A percentile compares a stretch with the other conserved stretches of the same genome.
Conservation (phyloP, 2,113 vertebrate species). For the Apodemus sylvaticus region DNA sequence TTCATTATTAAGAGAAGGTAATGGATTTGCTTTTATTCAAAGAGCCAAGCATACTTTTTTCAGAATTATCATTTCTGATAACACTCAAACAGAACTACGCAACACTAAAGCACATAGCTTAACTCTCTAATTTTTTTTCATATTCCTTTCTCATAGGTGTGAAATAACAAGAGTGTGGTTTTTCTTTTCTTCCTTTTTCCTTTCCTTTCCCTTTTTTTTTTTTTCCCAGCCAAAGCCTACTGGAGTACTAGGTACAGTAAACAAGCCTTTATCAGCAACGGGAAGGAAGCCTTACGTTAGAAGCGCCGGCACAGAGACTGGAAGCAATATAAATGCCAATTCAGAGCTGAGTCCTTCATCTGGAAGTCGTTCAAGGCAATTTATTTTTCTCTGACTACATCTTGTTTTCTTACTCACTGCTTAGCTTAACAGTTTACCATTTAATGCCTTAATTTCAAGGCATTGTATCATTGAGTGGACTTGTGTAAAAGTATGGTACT, state of each 20-base stretch:
- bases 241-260: conserved; percentile 94
- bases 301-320: conserved; percentile 89
- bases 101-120: background rate
- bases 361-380: conserved; percentile 93
- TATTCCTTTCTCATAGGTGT: conserved; percentile 42
- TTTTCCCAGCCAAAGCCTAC: conserved; percentile 92
- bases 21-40: background rate
- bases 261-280: conserved; percentile 95
- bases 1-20: background rate
- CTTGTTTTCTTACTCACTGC: conserved; percentile 37
- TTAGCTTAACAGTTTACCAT: conserved; percentile 43
- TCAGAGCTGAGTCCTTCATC: conserved; percentile 91
- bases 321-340: conserved; percentile 92
- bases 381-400: conserved; percentile 33
- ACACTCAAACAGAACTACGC: background rate
- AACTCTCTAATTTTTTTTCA: conserved; percentile 13
- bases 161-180: conserved; percentile 20
- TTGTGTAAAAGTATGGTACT: background rate
- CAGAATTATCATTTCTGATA: conserved; percentile 54
- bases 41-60: background rate
- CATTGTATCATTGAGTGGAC: conserved; percentile 5
- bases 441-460: conserved; percentile 1
- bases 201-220: background rate
- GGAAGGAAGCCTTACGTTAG: conserved; percentile 94
- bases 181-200: conserved; percentile 1